Percentiles rank a stretch among this genome's conserved stretches.
These are phyloP conservation scores for Machaerirhynchus nigripectus DNA, from an alignment of 2,113 vertebrate genomes.

Conservation along the genomic window DNA sequence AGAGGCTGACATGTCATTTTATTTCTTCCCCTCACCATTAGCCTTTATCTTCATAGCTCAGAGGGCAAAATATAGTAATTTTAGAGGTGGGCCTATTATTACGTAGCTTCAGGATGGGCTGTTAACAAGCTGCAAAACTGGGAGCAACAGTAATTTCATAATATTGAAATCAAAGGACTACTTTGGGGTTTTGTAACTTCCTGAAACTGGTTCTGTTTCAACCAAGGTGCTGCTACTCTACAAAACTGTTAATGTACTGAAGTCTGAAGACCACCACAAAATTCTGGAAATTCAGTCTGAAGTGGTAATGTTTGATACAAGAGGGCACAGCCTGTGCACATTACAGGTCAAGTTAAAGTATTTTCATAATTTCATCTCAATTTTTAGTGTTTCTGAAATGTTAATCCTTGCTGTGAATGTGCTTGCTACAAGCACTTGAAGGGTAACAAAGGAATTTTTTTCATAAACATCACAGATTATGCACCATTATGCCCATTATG, in stretches of 20 bases:
- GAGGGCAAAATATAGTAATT: neutral
- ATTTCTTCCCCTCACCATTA: neutral
- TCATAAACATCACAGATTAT: neutral
- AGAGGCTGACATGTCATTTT: neutral
- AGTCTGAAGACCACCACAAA: neutral
- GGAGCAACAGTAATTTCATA: neutral
- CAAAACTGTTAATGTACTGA: neutral
- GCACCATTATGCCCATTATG: neutral
- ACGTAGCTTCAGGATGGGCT: neutral
- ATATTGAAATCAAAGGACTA: neutral
- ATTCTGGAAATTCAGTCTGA: neutral
- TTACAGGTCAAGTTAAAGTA: neutral
- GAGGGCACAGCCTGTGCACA: fast-evolving
- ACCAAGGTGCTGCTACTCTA: neutral
- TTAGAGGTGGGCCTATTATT: neutral
- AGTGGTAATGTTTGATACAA: fast-evolving
- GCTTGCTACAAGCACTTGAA: neutral
- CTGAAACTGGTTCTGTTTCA: neutral
- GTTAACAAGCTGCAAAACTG: neutral
- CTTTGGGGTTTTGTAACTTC: neutral
- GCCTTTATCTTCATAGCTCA: neutral
- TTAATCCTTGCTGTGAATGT: neutral
- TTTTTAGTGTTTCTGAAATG: neutral
- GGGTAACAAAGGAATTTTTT: neutral
- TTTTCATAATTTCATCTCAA: neutral